Conservation (phyloP, 1,140 invertebrate genomes). For the Bursaphelenchus mucronatus region DNA sequence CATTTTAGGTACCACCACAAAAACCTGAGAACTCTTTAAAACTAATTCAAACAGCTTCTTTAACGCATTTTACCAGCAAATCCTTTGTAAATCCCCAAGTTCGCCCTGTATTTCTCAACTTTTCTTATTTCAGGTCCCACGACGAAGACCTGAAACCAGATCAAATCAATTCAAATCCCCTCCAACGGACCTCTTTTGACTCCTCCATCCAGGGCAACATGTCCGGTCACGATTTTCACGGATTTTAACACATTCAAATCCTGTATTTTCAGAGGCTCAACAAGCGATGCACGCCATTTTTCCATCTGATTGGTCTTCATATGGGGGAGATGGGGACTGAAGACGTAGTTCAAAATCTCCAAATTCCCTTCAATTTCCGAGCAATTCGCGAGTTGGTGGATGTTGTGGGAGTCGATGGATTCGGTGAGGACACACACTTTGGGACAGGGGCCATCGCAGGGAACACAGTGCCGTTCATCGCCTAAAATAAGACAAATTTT, state of each 20-base stretch:
- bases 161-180: no score
- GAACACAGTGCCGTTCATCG: constrained; percentile 35
- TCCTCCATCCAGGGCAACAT: constrained; percentile 37
- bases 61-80: no score
- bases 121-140: background rate
- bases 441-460: constrained; percentile 34
- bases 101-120: no score
- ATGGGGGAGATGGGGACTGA: constrained; percentile 31
- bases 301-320: constrained; percentile 1
- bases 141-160: background rate
- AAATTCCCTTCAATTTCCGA: constrained; percentile 45
- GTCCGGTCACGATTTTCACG: constrained; percentile 38
- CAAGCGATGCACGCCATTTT: background rate
- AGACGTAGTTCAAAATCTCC: constrained; percentile 42
- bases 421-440: constrained; percentile 32
- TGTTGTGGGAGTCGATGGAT: constrained; percentile 29
- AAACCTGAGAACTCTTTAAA: no score
- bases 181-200: constrained; percentile 15
- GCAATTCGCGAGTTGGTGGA: constrained; percentile 35
- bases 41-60: no score
- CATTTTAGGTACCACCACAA: no score
- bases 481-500: no score
- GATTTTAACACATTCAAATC: constrained; percentile 38
- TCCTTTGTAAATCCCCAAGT: no score
- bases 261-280: constrained; percentile 27